Conservation (phyloP, 2,888 invertebrate species). For the Pollenia griseotomentosa region DNA sequence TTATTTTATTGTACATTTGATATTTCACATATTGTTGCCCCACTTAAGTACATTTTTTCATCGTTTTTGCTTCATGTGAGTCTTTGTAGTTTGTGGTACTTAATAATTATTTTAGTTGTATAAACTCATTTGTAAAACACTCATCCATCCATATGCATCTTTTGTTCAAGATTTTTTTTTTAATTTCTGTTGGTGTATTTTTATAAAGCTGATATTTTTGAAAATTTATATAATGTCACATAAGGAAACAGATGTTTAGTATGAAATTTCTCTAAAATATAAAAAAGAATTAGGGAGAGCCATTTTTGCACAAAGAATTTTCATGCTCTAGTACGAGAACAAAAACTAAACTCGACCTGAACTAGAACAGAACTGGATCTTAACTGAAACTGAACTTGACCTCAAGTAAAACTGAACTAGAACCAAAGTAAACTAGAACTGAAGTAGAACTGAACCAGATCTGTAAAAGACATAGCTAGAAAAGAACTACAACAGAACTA, state of each 20-base stretch:
- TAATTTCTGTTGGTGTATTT: constrained; percentile 19
- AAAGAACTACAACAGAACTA: too few species aligned
- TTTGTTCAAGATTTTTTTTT: constrained; percentile 48
- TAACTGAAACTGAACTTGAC: too few species aligned
- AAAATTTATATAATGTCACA: constrained; percentile 63
- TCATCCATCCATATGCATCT: constrained; percentile 56
- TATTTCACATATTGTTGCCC: constrained; percentile 72
- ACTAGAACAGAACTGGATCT: too few species aligned
- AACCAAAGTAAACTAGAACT: too few species aligned
- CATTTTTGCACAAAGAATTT: background rate
- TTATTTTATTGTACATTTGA: constrained; percentile 61
- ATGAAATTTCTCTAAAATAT: constrained; percentile 50
- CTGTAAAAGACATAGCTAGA: too few species aligned
- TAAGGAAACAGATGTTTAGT: constrained; percentile 71
- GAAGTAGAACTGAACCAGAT: too few species aligned
- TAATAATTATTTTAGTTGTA: constrained; percentile 59
- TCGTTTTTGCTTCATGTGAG: constrained; percentile 48
- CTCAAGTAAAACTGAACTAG: too few species aligned
- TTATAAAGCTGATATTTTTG: constrained; percentile 54
- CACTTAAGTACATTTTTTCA: constrained; percentile 61
- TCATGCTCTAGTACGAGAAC: too few species aligned
- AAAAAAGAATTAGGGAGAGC: constrained; percentile 15
- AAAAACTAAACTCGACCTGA: too few species aligned
- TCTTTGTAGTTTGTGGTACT: constrained; percentile 29
- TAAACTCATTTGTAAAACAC: constrained; percentile 37